Conservation (phyloP, 2,797 vertebrate genomes). For the Tinamus major region DNA sequence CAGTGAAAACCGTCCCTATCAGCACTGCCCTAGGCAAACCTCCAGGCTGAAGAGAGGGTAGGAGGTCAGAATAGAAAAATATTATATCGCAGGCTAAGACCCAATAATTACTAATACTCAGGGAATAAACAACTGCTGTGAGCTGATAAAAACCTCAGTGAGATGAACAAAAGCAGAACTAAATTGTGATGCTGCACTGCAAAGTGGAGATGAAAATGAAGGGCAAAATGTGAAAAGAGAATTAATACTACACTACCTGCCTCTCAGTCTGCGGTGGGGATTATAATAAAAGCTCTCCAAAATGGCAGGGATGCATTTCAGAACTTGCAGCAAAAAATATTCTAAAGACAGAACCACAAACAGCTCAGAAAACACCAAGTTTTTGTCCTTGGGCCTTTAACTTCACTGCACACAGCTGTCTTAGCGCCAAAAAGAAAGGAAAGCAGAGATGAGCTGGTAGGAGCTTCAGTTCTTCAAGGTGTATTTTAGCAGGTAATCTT, state of each 20-base stretch:
- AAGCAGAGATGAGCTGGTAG: constrained; percentile 5
- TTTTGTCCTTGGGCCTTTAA: constrained; percentile 1
- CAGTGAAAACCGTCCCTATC: constrained; percentile 8
- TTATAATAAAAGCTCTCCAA: constrained; percentile 45
- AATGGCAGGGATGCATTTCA: constrained; percentile 52
- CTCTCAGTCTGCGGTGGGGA: constrained; percentile 53
- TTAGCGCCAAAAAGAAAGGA: constrained; percentile 1
- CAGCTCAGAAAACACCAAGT: constrained; percentile 28
- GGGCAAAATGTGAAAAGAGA: constrained; percentile 50
- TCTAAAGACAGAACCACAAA: not conserved
- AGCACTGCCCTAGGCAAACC: constrained; percentile 25
- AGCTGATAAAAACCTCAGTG: constrained; percentile 48
- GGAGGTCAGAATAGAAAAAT: not conserved
- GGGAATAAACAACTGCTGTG: not conserved
- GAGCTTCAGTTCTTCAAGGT: not conserved
- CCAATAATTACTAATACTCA: not conserved
- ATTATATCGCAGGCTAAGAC: not conserved
- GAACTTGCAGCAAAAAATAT: constrained; percentile 51
- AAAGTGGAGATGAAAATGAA: constrained; percentile 60
- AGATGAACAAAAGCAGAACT: constrained; percentile 56
- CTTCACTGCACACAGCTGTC: not conserved
- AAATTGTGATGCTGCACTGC: constrained; percentile 25
- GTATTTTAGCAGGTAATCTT: constrained; percentile 12
- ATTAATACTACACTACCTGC: constrained; percentile 63
- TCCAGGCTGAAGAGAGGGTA: constrained; percentile 11